Percentiles rank a stretch among this genome's conserved stretches.
Evolutionary conservation across 2,113 vertebrate species (phyloP).

Genomic region (Thymallus thymallus): DNA sequence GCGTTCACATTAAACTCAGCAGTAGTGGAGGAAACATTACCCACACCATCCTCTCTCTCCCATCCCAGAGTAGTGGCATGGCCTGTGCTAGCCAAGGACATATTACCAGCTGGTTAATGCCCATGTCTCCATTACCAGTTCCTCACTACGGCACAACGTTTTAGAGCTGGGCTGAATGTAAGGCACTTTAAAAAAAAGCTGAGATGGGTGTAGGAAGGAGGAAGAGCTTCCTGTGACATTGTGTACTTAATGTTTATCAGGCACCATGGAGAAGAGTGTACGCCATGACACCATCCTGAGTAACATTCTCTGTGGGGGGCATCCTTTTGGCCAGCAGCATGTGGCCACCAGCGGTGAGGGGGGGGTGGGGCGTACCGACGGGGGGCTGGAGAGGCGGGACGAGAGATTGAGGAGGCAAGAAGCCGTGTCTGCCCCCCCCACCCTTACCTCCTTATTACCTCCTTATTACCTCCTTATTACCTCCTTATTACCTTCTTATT

Average conservation of each 20-base stretch:
- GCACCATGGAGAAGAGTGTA: constrained; percentile 52
- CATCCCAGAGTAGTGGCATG: background rate
- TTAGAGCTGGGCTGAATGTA: constrained; percentile 65
- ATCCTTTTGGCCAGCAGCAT: constrained; percentile 79
- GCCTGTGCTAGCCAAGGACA: background rate
- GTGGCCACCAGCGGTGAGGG: constrained; percentile 11
- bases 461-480: constrained; percentile 59
- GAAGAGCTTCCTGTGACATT: constrained; percentile 73
- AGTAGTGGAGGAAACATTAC: too few species aligned
- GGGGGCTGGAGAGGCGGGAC: constrained; percentile 76
- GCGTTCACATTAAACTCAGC: too few species aligned
- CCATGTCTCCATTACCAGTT: constrained; percentile 58
- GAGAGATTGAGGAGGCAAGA: constrained; percentile 76
- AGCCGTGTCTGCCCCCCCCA: constrained; percentile 59
- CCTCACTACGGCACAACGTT: constrained; percentile 60
- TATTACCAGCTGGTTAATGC: constrained; percentile 64
- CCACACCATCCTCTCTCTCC: too few species aligned
- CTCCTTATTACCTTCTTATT: background rate
- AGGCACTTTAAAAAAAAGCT: constrained; percentile 51
- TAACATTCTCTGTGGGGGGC: constrained; percentile 82
- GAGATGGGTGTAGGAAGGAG: constrained; percentile 30
- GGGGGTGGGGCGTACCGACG: constrained; percentile 60
- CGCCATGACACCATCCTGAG: constrained; percentile 81
- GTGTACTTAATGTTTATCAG: constrained; percentile 81
- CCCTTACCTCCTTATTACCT: too few species aligned